Percentiles rank a stretch among this genome's conserved stretches.
Conservation (phyloP, 2,888 invertebrate genomes). For the Ametastegia equiseti region DNA sequence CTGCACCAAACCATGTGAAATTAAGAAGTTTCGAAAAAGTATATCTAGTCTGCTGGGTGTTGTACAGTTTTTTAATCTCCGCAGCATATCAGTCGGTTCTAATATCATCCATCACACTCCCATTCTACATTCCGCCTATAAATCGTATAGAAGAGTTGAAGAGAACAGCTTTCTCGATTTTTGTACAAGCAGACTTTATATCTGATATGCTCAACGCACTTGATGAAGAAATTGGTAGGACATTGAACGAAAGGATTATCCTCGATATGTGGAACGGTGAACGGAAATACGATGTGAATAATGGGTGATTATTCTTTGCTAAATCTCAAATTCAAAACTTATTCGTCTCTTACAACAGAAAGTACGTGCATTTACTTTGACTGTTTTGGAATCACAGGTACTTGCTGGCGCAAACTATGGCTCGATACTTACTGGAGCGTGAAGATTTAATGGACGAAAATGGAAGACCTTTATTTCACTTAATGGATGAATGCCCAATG, state of each 20-base stretch:
- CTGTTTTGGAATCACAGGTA: not conserved
- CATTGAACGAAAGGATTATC: not conserved
- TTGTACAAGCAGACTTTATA: not conserved
- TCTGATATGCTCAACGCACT: not conserved
- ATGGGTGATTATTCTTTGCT: constrained; percentile 7
- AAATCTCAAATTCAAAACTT: not conserved
- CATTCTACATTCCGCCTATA: not conserved
- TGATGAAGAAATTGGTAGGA: not conserved
- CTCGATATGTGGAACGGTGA: not conserved
- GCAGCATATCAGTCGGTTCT: constrained; percentile 15
- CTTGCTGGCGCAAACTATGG: not conserved
- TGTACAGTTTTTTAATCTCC: constrained; percentile 13
- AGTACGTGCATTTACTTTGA: not conserved
- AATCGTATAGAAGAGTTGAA: not conserved
- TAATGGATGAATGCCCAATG: constrained; percentile 17
- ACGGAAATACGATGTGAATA: not conserved
- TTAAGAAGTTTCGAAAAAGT: not conserved
- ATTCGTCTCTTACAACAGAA: not conserved
- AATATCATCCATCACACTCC: not conserved
- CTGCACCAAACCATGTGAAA: not conserved
- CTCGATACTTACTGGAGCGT: not conserved
- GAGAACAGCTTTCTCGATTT: not conserved
- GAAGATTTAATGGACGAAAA: not conserved
- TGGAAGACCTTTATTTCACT: not conserved
- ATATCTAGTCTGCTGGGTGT: not conserved